Conservation (phyloP, 1,140 invertebrate genomes). For the Calephelis nemesis region DNA sequence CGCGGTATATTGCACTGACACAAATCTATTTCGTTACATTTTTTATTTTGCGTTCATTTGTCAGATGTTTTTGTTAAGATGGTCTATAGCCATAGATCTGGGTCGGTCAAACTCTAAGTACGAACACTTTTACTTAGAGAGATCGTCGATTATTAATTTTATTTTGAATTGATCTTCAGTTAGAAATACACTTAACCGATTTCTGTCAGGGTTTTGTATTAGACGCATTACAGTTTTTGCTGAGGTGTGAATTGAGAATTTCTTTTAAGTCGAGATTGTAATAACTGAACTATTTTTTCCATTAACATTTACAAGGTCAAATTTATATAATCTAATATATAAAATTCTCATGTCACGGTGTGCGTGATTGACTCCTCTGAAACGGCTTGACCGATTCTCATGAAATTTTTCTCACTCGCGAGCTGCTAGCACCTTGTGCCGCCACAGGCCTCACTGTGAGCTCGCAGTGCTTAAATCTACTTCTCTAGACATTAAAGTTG, state of each 20-base stretch:
- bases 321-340: too few relatives aligned
- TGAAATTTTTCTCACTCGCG: too few relatives aligned
- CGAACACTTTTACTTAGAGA: conserved; percentile 71
- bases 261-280: conserved; percentile 23
- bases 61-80: conserved; percentile 56
- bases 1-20: conserved; percentile 17
- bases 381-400: too few relatives aligned
- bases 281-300: not conserved
- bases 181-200: conserved; percentile 40
- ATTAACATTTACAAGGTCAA: not conserved
- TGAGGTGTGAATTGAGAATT: conserved; percentile 7
- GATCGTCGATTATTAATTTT: conserved; percentile 61
- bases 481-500: too few relatives aligned
- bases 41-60: conserved; percentile 54
- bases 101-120: conserved; percentile 60
- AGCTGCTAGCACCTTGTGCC: too few relatives aligned
- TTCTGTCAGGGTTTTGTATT: conserved; percentile 36
- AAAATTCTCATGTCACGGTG: too few relatives aligned
- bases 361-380: too few relatives aligned
- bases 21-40: conserved; percentile 53
- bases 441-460: too few relatives aligned
- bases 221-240: conserved; percentile 29
- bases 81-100: conserved; percentile 50
- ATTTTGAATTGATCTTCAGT: conserved; percentile 40
- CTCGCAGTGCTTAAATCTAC: too few relatives aligned